Evolutionary conservation across 2,888 invertebrate species (phyloP).

Genomic region (Glaucopsyche alexis): DNA sequence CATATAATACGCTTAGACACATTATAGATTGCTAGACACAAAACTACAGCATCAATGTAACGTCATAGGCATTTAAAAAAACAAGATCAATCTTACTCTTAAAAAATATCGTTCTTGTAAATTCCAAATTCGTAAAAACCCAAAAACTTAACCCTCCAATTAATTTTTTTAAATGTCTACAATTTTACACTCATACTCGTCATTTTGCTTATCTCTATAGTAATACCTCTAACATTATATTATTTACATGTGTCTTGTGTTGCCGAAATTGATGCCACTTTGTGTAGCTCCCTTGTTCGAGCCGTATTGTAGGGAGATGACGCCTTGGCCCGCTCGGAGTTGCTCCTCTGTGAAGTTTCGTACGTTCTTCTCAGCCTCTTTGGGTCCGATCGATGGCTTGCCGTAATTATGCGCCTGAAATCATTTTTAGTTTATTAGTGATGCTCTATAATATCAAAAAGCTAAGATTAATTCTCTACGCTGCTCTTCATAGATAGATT

Average conservation of each 20-base stretch:
- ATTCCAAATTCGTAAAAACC: too few species aligned
- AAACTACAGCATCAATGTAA: neutral
- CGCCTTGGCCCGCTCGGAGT: constrained; percentile 93
- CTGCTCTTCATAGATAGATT: too few species aligned
- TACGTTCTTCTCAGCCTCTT: constrained; percentile 97
- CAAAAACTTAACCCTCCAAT: too few species aligned
- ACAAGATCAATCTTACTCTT: too few species aligned
- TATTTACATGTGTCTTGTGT: constrained; percentile 96
- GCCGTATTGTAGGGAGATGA: constrained; percentile 97
- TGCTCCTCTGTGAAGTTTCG: constrained; percentile 97
- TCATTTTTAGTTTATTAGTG: neutral
- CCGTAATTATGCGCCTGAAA: constrained; percentile 88
- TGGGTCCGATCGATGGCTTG: constrained; percentile 95
- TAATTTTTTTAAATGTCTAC: neutral
- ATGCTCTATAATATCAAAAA: neutral
- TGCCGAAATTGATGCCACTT: constrained; percentile 97
- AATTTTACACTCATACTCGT: neutral
- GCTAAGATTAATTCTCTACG: too few species aligned
- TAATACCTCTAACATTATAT: neutral
- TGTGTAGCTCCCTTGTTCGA: constrained; percentile 98
- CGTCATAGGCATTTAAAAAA: neutral
- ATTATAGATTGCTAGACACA: neutral
- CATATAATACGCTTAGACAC: constrained; percentile 8
- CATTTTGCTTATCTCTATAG: neutral
- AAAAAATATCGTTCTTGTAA: too few species aligned